Evolutionary conservation across 2,888 invertebrate species (phyloP).

Genomic region (Cephus nigrinus): DNA sequence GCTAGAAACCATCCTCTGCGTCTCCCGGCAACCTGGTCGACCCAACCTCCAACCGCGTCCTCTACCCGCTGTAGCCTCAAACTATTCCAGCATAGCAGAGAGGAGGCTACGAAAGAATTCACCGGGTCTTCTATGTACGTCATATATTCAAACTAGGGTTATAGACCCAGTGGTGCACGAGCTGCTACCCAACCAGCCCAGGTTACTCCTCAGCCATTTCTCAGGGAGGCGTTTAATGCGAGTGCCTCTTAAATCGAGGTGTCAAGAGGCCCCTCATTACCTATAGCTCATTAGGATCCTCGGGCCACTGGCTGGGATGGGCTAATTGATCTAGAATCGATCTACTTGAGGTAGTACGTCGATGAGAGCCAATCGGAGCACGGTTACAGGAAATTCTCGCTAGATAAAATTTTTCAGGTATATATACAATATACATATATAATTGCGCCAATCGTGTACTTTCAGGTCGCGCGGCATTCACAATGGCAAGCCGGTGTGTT

Average conservation of each 20-base stretch:
- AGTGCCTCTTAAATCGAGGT: conserved; percentile 2
- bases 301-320: neutral
- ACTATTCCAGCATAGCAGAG: neutral
- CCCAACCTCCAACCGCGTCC: neutral
- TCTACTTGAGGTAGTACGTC: neutral
- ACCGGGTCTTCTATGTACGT: neutral
- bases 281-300: neutral
- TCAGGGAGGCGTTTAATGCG: neutral
- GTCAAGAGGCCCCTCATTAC: neutral
- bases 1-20: neutral
- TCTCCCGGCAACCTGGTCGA: neutral
- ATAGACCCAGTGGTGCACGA: neutral
- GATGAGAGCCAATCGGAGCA: neutral
- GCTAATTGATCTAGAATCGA: neutral
- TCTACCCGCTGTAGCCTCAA: neutral
- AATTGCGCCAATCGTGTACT: too few species aligned
- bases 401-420: neutral
- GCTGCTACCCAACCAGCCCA: neutral
- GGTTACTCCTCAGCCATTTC: neutral
- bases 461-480: too few species aligned
- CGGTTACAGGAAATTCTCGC: neutral
- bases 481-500: too few species aligned
- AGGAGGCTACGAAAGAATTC: neutral
- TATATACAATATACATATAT: too few species aligned
- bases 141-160: neutral